Base-by-base conservation (phyloP, 2,113 vertebrate species). In the Chamaetylas fuelleborni region DNA sequence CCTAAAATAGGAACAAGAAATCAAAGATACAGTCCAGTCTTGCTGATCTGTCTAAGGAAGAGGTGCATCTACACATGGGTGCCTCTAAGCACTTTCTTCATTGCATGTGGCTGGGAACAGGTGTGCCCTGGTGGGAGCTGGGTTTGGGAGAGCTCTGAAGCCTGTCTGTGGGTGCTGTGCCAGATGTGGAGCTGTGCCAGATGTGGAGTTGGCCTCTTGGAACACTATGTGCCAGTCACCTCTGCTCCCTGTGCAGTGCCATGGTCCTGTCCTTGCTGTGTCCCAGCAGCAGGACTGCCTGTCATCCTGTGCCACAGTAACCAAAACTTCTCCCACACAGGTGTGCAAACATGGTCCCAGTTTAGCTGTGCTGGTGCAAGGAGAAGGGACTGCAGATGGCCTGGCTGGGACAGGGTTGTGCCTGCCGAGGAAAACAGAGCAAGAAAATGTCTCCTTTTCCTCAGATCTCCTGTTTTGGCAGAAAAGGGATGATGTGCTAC, bases 341-440 rank as follows among this genome's bases (percentile, higher is more conserved):
- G 2, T 45, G 40, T 61, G 24, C 57, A 73, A 81, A 56, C 14
- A 3, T 4, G 14, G 36, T 22, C 69, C 34, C 31, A 31, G 19
- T 76, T 60, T 80, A 48, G 24, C 28, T 16, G 6, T 40, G 38
- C 47, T 72, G 40, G 3, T 65, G 25, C n/a, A 38, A 47, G 61
- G 64, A 42, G 57, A 64, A 80, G 24, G 66, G 31, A n/a, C 40
- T 72, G 51, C 67, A 58, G 54, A n/a, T 67, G 51, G 25, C 25
- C 47, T 71, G 74, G 9, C 50, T 42, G 40, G 61, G 28, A 31
- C 31, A 48, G 29, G 24, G 12, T 33, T 79, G 33, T 33, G 20
- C 69, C 58, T 77, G 36, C 45, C 0, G 0, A n/a, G 47, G 42
- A 72, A 69, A 94, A 29, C 0, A 47, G 28, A 71, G 24, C 0